Percentiles rank a stretch among this genome's conserved stretches.
These are phyloP conservation scores for Panthera tigris DNA, from an alignment of 2,113 vertebrate genomes.

Conservation along the genomic window DNA sequence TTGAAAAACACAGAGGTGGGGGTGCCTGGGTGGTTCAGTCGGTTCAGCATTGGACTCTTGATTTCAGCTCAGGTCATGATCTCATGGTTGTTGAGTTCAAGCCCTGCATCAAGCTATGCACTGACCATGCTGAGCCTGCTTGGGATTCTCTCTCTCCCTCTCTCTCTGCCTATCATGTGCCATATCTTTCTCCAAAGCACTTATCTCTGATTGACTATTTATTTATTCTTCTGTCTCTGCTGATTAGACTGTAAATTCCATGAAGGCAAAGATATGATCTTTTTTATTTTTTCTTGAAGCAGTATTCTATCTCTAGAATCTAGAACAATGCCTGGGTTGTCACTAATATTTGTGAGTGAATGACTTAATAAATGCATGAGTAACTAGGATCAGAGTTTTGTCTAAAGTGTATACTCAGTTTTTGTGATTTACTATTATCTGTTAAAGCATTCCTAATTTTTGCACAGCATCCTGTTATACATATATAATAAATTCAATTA, in stretches of 20 bases:
- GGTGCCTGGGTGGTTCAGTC: too few species aligned
- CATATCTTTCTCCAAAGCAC: neutral
- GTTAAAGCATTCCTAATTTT: slow-evolving; percentile 15
- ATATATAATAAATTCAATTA: neutral
- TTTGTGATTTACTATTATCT: neutral
- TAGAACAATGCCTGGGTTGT: neutral
- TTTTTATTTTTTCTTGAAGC: neutral
- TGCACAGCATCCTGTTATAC: neutral
- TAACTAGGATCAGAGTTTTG: neutral
- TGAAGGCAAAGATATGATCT: neutral
- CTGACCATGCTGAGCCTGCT: too few species aligned
- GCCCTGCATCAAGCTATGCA: too few species aligned
- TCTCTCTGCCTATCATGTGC: neutral
- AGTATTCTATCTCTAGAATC: neutral
- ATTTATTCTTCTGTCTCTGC: neutral
- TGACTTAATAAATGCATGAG: neutral
- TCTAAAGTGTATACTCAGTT: neutral
- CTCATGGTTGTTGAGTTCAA: too few species aligned
- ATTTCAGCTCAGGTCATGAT: too few species aligned
- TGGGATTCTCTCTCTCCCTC: too few species aligned
- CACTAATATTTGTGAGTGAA: neutral
- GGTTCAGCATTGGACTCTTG: too few species aligned
- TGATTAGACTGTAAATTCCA: neutral
- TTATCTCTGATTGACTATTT: neutral
- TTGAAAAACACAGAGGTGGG: neutral